A percentile compares a stretch with the other conserved stretches of the same genome.
Evolutionary conservation across 2,888 invertebrate genomes (phyloP).

Genomic region (Lycia hirtaria): DNA sequence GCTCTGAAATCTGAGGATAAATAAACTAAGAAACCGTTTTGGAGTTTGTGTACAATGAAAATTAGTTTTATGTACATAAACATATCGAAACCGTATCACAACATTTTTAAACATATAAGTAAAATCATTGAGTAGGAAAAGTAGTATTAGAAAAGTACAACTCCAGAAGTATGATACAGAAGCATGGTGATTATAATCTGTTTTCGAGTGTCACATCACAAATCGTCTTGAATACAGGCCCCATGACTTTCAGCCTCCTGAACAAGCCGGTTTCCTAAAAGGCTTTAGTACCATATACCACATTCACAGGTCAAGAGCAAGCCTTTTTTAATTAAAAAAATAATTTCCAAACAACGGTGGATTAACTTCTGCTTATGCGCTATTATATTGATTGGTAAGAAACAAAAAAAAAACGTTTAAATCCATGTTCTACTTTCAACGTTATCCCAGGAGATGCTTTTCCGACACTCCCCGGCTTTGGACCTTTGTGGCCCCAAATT

Average conservation of each 20-base stretch:
- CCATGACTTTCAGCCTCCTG: too few species aligned
- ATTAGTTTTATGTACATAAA: slow-evolving; percentile 15
- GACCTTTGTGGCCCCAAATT: slow-evolving; percentile 62
- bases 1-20: slow-evolving; percentile 66
- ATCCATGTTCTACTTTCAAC: slow-evolving; percentile 55
- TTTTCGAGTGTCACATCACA: too few species aligned
- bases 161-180: too few species aligned
- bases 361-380: slow-evolving; percentile 17
- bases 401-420: slow-evolving; percentile 24
- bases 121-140: too few species aligned
- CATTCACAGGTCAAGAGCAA: too few species aligned
- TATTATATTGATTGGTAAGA: slow-evolving; percentile 24
- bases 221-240: too few species aligned
- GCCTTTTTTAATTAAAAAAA: background rate
- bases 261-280: too few species aligned
- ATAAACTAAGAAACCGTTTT: slow-evolving; percentile 25
- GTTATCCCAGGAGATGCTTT: slow-evolving; percentile 66
- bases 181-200: too few species aligned
- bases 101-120: too few species aligned
- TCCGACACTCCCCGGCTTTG: slow-evolving; percentile 68
- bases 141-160: too few species aligned
- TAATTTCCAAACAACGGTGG: slow-evolving; percentile 11
- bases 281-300: too few species aligned
- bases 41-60: background rate
- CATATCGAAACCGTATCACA: too few species aligned